phyloP scores from a whole-genome alignment of 2,888 invertebrate species.

The Calameuta idolon region DNA sequence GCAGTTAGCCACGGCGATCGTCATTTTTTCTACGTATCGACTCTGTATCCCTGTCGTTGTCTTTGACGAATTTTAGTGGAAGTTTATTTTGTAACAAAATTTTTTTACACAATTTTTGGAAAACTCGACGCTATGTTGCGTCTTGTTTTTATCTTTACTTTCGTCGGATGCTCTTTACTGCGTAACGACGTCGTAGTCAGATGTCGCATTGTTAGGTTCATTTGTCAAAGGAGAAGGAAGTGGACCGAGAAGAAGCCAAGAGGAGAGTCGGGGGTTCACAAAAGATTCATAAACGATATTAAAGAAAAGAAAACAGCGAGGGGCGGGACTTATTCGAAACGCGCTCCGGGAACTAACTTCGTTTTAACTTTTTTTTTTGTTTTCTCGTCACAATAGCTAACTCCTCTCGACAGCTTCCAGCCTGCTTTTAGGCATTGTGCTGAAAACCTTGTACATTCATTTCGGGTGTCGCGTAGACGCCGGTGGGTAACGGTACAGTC shows the following conservation, averaged over 20 bases:
- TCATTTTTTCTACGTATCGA: neutral
- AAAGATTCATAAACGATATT: neutral
- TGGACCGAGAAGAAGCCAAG: neutral
- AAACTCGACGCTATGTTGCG: neutral
- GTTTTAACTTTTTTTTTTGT: neutral
- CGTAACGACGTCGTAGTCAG: too few species aligned
- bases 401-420: neutral
- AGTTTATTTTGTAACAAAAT: too few species aligned
- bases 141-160: too few species aligned
- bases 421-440: neutral
- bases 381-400: neutral
- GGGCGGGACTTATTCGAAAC: neutral
- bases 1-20: slow-evolving; percentile 18
- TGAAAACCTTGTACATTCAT: neutral
- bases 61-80: neutral
- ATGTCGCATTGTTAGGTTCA: too few species aligned
- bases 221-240: neutral
- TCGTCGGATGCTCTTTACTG: too few species aligned
- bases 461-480: neutral
- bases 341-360: neutral
- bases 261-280: neutral
- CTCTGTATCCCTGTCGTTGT: neutral
- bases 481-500: neutral
- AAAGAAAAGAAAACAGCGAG: neutral
- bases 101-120: neutral